phyloP scores from a whole-genome alignment of 2,888 invertebrate genomes.

The Lithophane semibrunnea region DNA sequence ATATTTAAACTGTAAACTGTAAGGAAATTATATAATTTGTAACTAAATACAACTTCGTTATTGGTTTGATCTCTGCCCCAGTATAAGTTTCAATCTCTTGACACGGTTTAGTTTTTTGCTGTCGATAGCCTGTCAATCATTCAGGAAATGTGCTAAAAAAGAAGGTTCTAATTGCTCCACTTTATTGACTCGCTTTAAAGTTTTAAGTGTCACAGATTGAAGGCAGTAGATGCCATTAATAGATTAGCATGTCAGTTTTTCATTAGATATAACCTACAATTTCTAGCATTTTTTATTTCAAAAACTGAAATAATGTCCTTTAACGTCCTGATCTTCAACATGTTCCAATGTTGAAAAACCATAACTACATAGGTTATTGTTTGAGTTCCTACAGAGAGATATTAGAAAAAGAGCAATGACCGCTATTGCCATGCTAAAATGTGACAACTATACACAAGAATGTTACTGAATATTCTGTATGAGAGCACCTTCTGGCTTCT shows the following conservation, averaged over 20 bases:
- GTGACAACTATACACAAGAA: no score
- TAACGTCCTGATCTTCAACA: no score
- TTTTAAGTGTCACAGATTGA: no score
- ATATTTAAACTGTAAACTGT: no score
- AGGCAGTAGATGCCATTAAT: not conserved
- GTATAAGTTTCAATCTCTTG: slow-evolving; percentile 2
- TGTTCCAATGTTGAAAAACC: no score
- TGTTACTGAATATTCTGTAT: not conserved
- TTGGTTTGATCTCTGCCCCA: not conserved
- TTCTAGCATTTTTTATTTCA: no score
- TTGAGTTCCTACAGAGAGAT: no score
- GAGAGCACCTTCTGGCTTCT: not conserved
- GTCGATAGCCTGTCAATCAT: not conserved
- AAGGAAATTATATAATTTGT: slow-evolving; percentile 3
- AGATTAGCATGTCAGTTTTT: slow-evolving; percentile 6
- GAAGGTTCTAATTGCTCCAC: not conserved
- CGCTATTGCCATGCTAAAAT: no score
- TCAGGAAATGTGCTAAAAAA: not conserved
- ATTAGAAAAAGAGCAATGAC: no score
- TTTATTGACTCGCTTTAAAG: not conserved
- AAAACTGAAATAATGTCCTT: no score
- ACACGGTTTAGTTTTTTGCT: slow-evolving; percentile 12
- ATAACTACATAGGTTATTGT: no score
- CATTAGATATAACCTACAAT: no score
- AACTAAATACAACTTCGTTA: not conserved